Conservation (phyloP, 2,113 vertebrate genomes). For the Chionodraco myersi region DNA sequence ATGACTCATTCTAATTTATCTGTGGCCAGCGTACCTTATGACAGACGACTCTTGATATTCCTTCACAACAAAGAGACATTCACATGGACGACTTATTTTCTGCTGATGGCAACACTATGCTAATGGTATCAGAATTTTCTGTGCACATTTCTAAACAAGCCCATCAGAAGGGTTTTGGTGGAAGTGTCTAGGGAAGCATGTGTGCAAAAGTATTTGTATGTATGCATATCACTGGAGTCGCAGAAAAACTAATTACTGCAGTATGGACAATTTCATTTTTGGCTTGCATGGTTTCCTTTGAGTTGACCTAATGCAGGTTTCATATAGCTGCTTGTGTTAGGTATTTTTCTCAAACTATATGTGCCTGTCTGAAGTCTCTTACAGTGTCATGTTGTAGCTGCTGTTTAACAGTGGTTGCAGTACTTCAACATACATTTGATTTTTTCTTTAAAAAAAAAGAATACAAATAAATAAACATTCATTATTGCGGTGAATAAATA, state of each 20-base stretch:
- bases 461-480: not conserved
- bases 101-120: slow-evolving; percentile 77
- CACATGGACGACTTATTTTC: slow-evolving; percentile 56
- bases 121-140: slow-evolving; percentile 68
- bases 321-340: slow-evolving; percentile 11
- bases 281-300: slow-evolving; percentile 40
- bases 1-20: slow-evolving; percentile 70
- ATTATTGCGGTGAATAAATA: not conserved
- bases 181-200: slow-evolving; percentile 32
- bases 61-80: not conserved
- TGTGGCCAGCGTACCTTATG: slow-evolving; percentile 51
- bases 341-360: slow-evolving; percentile 1
- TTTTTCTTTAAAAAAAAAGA: too few relatives aligned
- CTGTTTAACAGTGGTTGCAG: not conserved
- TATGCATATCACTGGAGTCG: slow-evolving; percentile 35
- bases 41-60: slow-evolving; percentile 45
- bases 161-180: slow-evolving; percentile 48
- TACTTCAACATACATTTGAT: not conserved
- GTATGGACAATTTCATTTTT: slow-evolving; percentile 29
- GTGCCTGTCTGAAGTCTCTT: not conserved
- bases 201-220: slow-evolving; percentile 39
- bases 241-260: slow-evolving; percentile 23
- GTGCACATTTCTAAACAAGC: slow-evolving; percentile 62
- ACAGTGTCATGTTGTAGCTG: not conserved
- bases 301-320: slow-evolving; percentile 18